Conservation (phyloP, 2,888 invertebrate species). For the Drosophila borealis region DNA sequence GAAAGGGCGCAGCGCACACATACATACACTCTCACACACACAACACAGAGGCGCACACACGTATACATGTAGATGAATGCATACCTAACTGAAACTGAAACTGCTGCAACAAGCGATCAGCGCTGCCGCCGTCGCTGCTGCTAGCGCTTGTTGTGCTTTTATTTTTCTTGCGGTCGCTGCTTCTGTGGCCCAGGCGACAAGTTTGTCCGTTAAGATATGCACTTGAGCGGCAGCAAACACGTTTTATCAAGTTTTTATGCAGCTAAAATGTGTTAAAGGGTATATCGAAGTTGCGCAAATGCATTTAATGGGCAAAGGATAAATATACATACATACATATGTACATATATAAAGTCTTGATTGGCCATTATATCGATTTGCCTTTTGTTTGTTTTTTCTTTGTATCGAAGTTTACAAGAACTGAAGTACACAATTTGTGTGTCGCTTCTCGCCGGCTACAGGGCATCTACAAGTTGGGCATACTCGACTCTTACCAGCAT, state of each 20-base stretch:
- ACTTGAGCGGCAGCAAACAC: slow-evolving; percentile 32
- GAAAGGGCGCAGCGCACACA: slow-evolving; percentile 68
- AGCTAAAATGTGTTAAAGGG: background rate
- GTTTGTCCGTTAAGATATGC: slow-evolving; percentile 43
- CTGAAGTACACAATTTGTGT: no score
- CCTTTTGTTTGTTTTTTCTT: background rate
- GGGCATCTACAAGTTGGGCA: slow-evolving; percentile 1
- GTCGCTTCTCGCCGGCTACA: background rate
- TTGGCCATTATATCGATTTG: background rate
- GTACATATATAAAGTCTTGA: background rate
- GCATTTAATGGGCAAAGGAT: no score
- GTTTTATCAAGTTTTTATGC: slow-evolving; percentile 12
- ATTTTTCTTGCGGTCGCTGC: slow-evolving; percentile 48
- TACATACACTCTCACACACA: slow-evolving; percentile 13
- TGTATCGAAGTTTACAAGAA: no score
- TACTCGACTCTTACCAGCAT: background rate
- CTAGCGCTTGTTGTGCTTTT: slow-evolving; percentile 42
- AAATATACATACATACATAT: background rate
- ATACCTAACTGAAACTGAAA: slow-evolving; percentile 50
- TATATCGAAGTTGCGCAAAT: background rate
- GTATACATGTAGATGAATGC: slow-evolving; percentile 4
- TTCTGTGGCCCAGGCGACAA: slow-evolving; percentile 61
- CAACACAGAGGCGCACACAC: slow-evolving; percentile 6
- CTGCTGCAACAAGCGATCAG: slow-evolving; percentile 51
- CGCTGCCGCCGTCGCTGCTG: slow-evolving; percentile 28